A percentile compares a stretch with the other conserved stretches of the same genome.
phyloP scores from a whole-genome alignment of 1,140 invertebrate species.

The Macrobrachium rosenbergii region DNA sequence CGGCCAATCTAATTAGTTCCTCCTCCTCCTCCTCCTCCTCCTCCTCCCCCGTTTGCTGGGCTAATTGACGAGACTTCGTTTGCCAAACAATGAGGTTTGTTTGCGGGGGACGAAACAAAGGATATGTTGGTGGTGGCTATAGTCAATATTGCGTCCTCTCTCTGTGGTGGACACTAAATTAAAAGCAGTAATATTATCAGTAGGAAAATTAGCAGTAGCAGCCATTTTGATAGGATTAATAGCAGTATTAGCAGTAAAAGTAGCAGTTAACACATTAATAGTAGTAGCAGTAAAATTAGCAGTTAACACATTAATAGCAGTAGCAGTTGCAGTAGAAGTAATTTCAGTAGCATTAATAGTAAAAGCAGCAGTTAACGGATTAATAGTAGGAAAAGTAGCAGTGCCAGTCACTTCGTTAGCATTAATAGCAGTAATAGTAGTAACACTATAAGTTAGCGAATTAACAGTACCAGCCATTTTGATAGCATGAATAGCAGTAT shows the following conservation, averaged over 20 bases:
- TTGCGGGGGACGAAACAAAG: no score
- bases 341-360: not conserved
- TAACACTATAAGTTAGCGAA: not conserved
- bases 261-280: not conserved
- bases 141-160: no score
- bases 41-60: no score
- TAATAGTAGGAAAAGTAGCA: slow-evolving; percentile 1
- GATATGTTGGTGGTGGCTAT: no score
- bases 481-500: not conserved
- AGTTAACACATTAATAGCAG: not conserved
- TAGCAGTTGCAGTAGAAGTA: not conserved
- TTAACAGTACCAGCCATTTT: not conserved
- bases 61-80: no score
- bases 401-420: not conserved
- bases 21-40: no score
- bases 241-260: not conserved
- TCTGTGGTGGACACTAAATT: not conserved
- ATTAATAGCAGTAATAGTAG: slow-evolving; percentile 4
- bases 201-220: not conserved
- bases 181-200: not conserved
- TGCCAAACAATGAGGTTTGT: no score
- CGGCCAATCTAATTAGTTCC: no score
- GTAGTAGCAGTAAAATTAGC: not conserved
- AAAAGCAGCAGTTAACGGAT: not conserved
- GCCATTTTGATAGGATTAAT: not conserved